Evolutionary conservation across 2,113 vertebrate genomes (phyloP).

Genomic region (Vicugna pacos): DNA sequence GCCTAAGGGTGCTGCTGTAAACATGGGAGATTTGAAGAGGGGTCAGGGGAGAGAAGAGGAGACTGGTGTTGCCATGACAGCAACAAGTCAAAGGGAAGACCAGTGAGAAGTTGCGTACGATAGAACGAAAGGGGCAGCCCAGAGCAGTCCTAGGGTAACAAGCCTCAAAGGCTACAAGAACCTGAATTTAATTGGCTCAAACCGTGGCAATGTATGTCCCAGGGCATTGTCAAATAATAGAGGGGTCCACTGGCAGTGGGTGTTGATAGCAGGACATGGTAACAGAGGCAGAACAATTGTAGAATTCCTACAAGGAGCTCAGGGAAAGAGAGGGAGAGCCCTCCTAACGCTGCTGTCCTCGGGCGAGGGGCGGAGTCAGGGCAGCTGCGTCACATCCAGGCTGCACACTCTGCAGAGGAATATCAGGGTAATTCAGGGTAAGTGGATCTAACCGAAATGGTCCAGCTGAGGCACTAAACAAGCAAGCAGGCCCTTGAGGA

Average conservation of each 20-base stretch:
- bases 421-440: background rate
- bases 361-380: background rate
- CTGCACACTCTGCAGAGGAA: background rate
- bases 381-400: background rate
- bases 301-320: background rate
- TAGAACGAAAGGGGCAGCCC: background rate
- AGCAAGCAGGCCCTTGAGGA: background rate
- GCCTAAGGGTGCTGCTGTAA: background rate
- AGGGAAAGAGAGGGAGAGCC: background rate
- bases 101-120: background rate
- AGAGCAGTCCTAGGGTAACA: background rate
- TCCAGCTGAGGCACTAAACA: background rate
- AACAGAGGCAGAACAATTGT: background rate
- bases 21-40: background rate
- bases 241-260: background rate
- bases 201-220: background rate
- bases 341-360: background rate
- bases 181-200: background rate
- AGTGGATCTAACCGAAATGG: background rate
- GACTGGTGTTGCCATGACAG: background rate
- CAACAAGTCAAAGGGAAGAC: background rate
- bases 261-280: background rate
- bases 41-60: background rate
- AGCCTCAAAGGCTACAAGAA: background rate
- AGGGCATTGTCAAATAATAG: background rate